These are phyloP conservation scores for Dromaius novaehollandiae DNA, from an alignment of 2,113 vertebrate genomes.

Conservation along the genomic window DNA sequence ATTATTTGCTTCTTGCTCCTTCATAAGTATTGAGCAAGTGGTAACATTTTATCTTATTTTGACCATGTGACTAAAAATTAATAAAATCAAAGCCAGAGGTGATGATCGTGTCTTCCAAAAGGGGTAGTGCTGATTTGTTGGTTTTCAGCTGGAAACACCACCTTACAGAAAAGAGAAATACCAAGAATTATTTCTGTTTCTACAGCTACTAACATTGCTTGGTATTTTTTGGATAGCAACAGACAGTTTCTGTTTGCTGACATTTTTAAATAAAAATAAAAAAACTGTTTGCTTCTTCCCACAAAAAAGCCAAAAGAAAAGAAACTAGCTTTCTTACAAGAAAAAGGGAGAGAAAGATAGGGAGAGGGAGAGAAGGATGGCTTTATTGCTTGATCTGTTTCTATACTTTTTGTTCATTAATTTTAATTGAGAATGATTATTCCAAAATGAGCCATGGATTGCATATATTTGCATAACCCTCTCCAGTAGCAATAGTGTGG, in stretches of 20 bases:
- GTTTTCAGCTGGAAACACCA: not conserved
- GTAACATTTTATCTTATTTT: not conserved
- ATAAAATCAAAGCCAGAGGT: not conserved
- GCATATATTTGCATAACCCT: constrained; percentile 76
- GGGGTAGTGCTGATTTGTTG: not conserved
- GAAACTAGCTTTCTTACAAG: not conserved
- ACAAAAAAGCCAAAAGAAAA: not conserved
- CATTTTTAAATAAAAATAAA: not conserved
- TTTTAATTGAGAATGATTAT: constrained; percentile 78
- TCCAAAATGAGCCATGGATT: constrained; percentile 69
- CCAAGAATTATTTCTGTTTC: constrained; percentile 26
- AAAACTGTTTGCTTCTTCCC: not conserved
- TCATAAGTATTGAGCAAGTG: not conserved
- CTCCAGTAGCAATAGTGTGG: constrained; percentile 24
- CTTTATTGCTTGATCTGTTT: constrained; percentile 60
- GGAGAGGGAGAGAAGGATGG: not conserved
- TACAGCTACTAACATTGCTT: constrained; percentile 11
- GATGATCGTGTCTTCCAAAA: not conserved
- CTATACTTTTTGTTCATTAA: constrained; percentile 69
- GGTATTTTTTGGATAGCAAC: constrained; percentile 47
- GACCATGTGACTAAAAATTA: not conserved
- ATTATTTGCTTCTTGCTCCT: not conserved
- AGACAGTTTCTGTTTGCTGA: constrained; percentile 41
- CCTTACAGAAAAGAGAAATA: not conserved
- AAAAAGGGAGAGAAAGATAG: not conserved